phyloP scores from a whole-genome alignment of 2,888 invertebrate species.

The Acheta domesticus region DNA sequence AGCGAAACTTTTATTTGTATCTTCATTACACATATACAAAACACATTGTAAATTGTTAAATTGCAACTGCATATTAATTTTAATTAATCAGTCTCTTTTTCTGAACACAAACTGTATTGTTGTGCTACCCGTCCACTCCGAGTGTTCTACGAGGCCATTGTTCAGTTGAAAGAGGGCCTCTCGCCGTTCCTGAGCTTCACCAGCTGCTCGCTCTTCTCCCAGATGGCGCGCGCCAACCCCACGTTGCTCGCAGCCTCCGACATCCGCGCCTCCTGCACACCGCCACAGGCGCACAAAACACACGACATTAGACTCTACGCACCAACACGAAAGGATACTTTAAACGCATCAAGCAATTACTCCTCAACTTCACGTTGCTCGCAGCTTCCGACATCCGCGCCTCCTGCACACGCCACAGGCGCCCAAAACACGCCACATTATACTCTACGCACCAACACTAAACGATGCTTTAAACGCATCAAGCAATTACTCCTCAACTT shows the following conservation, averaged over 20 bases:
- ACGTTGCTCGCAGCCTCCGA: neutral
- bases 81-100: neutral
- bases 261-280: constrained; percentile 18
- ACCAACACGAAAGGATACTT: too few species aligned
- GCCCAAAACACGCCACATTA: neutral
- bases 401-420: too few species aligned
- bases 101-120: too few species aligned
- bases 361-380: too few species aligned
- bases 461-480: too few species aligned
- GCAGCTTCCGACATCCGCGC: too few species aligned
- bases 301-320: too few species aligned
- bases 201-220: constrained; percentile 45
- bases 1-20: neutral
- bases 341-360: too few species aligned
- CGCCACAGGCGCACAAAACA: neutral
- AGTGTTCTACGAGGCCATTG: neutral
- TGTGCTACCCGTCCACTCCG: too few species aligned
- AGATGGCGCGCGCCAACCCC: constrained; percentile 33
- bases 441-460: too few species aligned
- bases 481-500: too few species aligned
- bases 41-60: too few species aligned
- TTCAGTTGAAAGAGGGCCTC: neutral
- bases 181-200: constrained; percentile 42
- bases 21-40: neutral
- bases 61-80: neutral